Evolutionary conservation across 1,140 invertebrate species (phyloP).

Genomic region (Heliothis virescens): DNA sequence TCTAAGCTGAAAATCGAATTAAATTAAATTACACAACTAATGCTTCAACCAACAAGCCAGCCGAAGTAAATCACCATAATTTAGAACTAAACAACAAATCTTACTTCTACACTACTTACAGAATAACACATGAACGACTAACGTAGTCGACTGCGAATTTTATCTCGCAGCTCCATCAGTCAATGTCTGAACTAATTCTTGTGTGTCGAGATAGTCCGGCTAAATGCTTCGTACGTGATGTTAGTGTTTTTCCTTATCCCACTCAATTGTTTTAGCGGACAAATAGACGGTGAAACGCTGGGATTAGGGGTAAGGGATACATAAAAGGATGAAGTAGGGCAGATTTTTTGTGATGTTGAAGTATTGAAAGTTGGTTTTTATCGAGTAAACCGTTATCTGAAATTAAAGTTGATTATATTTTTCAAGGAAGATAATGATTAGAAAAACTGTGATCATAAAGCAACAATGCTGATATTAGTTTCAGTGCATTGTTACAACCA

Average conservation of each 20-base stretch:
- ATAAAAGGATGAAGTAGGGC: no score
- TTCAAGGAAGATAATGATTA: no score
- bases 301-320: conserved; percentile 5
- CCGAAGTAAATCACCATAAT: neutral
- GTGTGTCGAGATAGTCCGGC: conserved; percentile 30
- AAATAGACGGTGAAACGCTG: conserved; percentile 40
- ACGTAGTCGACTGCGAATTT: conserved; percentile 12
- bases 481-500: no score
- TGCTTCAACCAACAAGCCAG: neutral
- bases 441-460: no score
- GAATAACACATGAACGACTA: conserved; percentile 23
- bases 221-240: conserved; percentile 39
- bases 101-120: neutral
- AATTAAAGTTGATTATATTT: no score
- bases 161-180: conserved; percentile 62
- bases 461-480: no score
- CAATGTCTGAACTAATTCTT: conserved; percentile 77
- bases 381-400: neutral
- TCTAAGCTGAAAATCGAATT: no score
- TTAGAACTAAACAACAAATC: neutral
- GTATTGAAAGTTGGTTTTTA: neutral
- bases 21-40: no score
- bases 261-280: conserved; percentile 38
- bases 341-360: neutral
- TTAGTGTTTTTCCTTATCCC: conserved; percentile 33